phyloP scores from a whole-genome alignment of 2,113 vertebrate species.

The Paradisaea rubra region DNA sequence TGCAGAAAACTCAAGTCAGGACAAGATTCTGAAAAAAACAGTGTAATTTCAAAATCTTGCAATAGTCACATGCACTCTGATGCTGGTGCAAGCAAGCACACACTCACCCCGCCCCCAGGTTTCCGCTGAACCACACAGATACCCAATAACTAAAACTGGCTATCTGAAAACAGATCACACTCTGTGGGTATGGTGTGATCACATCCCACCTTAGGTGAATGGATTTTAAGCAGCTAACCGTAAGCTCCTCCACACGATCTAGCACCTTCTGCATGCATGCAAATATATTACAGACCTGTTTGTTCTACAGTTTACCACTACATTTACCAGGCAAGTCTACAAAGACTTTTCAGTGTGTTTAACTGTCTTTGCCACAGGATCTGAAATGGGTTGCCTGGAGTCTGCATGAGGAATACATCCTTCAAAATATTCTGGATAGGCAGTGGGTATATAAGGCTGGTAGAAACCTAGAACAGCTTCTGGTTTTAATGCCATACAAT shows the following conservation, averaged over 20 bases:
- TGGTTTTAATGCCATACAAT: neutral
- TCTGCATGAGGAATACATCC: neutral
- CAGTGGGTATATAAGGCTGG: neutral
- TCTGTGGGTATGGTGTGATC: neutral
- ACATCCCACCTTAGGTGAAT: neutral
- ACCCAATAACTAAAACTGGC: neutral
- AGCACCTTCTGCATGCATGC: neutral
- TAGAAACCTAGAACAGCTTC: neutral
- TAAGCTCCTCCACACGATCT: neutral
- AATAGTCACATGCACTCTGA: neutral
- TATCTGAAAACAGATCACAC: neutral
- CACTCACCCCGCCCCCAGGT: accelerated
- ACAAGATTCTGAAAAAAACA: neutral
- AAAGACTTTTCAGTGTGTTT: neutral
- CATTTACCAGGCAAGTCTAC: neutral
- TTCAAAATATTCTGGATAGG: neutral
- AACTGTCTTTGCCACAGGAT: neutral
- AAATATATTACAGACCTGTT: neutral
- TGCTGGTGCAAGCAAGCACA: neutral
- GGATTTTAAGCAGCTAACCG: neutral
- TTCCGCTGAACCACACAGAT: neutral
- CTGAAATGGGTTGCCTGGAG: neutral
- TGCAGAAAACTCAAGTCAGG: neutral
- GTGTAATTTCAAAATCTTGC: neutral
- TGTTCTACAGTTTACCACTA: neutral